phyloP scores from a whole-genome alignment of 2,888 invertebrate genomes.

The Allacma fusca region DNA sequence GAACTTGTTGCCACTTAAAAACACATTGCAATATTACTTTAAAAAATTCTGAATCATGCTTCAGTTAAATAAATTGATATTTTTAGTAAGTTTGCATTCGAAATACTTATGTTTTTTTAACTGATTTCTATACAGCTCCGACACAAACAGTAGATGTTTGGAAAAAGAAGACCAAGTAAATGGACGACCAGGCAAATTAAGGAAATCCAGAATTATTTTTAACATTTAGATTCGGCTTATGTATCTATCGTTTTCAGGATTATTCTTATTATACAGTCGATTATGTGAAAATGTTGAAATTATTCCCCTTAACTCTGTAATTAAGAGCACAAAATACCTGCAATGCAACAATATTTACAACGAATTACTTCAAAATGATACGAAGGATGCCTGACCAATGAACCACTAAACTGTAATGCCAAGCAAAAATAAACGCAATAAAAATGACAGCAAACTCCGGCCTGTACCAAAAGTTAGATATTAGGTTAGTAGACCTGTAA shows the following conservation, averaged over 20 bases:
- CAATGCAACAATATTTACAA: background rate
- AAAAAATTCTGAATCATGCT: background rate
- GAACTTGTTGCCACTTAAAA: too few species aligned
- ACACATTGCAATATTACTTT: too few species aligned
- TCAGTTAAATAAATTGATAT: background rate
- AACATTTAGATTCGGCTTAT: conserved; percentile 34
- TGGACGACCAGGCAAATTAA: conserved; percentile 29
- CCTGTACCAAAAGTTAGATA: conserved; percentile 50
- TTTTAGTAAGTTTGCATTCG: background rate
- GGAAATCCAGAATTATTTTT: conserved; percentile 32
- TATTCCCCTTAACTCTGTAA: conserved; percentile 6
- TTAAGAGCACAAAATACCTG: conserved; percentile 4
- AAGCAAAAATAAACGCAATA: conserved; percentile 9
- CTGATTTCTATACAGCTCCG: conserved; percentile 26
- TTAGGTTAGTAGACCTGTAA: conserved; percentile 1
- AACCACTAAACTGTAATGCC: background rate
- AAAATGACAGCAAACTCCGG: conserved; percentile 41
- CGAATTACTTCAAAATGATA: background rate
- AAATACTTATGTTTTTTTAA: background rate
- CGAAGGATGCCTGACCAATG: background rate
- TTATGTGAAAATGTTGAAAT: background rate
- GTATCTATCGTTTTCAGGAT: conserved; percentile 38
- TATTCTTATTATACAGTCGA: conserved; percentile 30
- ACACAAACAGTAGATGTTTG: conserved; percentile 27
- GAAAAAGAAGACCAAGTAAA: conserved; percentile 33